Percentiles rank a stretch among this genome's conserved stretches.
phyloP scores from a whole-genome alignment of 2,113 vertebrate genomes.

The Hippocampus guttulatus region DNA sequence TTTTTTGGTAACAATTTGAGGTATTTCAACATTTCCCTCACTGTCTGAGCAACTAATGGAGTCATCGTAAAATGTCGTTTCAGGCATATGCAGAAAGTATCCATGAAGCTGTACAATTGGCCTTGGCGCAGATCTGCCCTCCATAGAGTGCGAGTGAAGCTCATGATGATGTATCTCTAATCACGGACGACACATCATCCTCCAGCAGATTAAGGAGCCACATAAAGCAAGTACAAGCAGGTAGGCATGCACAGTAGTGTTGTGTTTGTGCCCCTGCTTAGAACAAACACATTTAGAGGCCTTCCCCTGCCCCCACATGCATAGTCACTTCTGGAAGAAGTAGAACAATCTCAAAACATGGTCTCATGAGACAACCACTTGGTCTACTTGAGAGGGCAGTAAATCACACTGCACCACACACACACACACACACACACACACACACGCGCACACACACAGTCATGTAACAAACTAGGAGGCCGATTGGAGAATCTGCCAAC shows the following conservation, averaged over 20 bases:
- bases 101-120: background rate
- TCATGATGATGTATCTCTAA: background rate
- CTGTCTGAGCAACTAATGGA: too few relatives aligned
- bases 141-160: background rate
- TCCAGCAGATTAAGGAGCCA: background rate
- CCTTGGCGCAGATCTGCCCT: background rate
- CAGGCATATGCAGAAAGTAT: background rate
- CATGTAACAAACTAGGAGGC: constrained; percentile 34
- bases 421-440: constrained; percentile 3
- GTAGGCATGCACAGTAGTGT: background rate
- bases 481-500: constrained; percentile 41
- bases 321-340: constrained; percentile 34
- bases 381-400: constrained; percentile 42
- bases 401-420: constrained; percentile 20
- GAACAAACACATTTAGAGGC: constrained; percentile 34
- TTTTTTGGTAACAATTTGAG: too few relatives aligned
- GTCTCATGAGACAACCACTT: constrained; percentile 50
- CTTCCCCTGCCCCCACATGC: constrained; percentile 43
- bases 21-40: too few relatives aligned
- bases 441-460: background rate
- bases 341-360: constrained; percentile 56
- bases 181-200: background rate
- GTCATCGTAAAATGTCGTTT: background rate
- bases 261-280: background rate
- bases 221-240: background rate